A percentile compares a stretch with the other conserved stretches of the same genome.
Evolutionary conservation across 2,797 vertebrate species (phyloP).

Genomic region (Neosilurus mollespiculum): DNA sequence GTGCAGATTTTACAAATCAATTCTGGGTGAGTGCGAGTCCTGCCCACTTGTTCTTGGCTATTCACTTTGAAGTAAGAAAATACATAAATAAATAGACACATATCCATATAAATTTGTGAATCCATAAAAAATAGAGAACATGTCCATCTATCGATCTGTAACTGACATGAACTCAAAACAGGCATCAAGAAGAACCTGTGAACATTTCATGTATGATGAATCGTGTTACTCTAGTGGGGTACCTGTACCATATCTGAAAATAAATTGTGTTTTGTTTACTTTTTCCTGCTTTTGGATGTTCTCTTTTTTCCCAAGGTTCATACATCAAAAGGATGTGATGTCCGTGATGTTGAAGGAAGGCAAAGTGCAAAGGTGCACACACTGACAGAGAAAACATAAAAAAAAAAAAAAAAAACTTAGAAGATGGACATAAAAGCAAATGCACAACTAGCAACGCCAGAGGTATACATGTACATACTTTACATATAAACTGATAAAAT

Average conservation of each 20-base stretch:
- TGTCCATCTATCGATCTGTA: no score
- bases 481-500: no score
- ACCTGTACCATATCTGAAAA: not conserved
- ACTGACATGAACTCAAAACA: slow-evolving; percentile 8
- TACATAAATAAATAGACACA: no score
- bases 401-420: no score
- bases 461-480: no score
- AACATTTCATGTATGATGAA: slow-evolving; percentile 31
- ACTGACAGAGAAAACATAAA: not conserved
- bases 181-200: not conserved
- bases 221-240: not conserved
- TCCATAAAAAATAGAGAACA: no score
- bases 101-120: no score
- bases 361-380: not conserved
- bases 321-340: no score
- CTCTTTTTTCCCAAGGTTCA: not conserved
- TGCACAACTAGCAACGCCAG: not conserved
- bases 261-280: not conserved
- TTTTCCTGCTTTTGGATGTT: not conserved
- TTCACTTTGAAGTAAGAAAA: slow-evolving; percentile 24
- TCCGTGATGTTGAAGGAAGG: not conserved
- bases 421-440: not conserved
- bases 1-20: not conserved
- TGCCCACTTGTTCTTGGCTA: slow-evolving; percentile 14
- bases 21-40: not conserved